Conservation (phyloP, 2,888 invertebrate genomes). For the Sarcophaga carnaria region DNA sequence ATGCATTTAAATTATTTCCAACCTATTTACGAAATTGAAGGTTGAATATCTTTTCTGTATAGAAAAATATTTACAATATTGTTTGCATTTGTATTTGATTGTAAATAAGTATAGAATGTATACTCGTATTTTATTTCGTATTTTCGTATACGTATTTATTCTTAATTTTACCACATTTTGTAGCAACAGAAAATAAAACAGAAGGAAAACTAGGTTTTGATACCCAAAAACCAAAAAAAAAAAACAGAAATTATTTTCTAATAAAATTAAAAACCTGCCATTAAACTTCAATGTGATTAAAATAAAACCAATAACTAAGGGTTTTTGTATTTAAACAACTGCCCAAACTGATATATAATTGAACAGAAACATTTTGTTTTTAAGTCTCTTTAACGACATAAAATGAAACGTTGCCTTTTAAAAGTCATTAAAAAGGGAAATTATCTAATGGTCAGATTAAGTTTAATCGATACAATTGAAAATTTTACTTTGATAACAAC, state of each 20-base stretch:
- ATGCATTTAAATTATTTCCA: slow-evolving; percentile 63
- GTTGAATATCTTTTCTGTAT: slow-evolving; percentile 16
- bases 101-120: no score
- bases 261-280: neutral
- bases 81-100: neutral
- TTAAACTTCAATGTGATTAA: slow-evolving; percentile 13
- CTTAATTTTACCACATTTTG: neutral
- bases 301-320: neutral
- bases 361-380: neutral
- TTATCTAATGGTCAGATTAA: slow-evolving; percentile 28
- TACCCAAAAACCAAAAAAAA: no score
- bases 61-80: slow-evolving; percentile 30
- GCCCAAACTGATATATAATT: no score
- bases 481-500: slow-evolving; percentile 40
- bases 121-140: neutral
- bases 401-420: neutral
- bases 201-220: no score
- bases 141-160: neutral
- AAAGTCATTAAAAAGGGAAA: slow-evolving; percentile 6
- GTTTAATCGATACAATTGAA: slow-evolving; percentile 31
- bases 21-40: slow-evolving; percentile 64
- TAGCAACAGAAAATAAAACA: no score
- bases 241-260: no score
- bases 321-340: neutral
- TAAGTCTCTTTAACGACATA: neutral